Evolutionary conservation across 2,113 vertebrate species (phyloP).

Genomic region (Coptodon bakossiorum): DNA sequence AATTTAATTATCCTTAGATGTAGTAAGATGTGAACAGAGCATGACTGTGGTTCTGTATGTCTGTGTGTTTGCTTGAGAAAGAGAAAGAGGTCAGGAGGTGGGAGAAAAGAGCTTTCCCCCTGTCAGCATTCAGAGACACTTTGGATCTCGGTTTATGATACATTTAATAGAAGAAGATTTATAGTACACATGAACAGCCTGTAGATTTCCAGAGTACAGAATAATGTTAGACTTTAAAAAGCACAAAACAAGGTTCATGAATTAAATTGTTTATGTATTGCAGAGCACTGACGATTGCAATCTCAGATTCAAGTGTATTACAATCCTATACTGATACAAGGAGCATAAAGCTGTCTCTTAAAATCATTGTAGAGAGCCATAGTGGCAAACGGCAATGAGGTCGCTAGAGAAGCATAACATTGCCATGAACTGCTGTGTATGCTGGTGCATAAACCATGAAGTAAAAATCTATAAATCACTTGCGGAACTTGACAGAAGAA

Average conservation of each 20-base stretch:
- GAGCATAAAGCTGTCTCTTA: constrained; percentile 9
- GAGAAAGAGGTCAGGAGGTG: background rate
- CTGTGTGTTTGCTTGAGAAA: background rate
- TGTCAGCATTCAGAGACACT: background rate
- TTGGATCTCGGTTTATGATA: background rate
- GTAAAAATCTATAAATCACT: background rate
- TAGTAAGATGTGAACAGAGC: background rate
- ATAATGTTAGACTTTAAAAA: background rate
- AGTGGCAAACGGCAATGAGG: background rate
- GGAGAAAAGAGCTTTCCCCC: background rate
- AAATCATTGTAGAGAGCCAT: background rate
- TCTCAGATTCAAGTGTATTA: background rate
- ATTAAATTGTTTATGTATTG: background rate
- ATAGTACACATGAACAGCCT: background rate
- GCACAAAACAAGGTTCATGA: background rate
- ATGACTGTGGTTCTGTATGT: background rate
- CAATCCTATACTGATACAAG: background rate
- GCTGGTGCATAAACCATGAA: background rate
- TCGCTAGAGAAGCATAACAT: background rate
- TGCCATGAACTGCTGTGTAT: background rate
- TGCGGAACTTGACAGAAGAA: background rate
- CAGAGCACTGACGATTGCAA: background rate
- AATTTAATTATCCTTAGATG: constrained; percentile 33
- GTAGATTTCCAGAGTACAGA: background rate
- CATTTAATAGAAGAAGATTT: background rate